phyloP scores from a whole-genome alignment of 2,888 invertebrate species.

The Oxycera nigricornis region DNA sequence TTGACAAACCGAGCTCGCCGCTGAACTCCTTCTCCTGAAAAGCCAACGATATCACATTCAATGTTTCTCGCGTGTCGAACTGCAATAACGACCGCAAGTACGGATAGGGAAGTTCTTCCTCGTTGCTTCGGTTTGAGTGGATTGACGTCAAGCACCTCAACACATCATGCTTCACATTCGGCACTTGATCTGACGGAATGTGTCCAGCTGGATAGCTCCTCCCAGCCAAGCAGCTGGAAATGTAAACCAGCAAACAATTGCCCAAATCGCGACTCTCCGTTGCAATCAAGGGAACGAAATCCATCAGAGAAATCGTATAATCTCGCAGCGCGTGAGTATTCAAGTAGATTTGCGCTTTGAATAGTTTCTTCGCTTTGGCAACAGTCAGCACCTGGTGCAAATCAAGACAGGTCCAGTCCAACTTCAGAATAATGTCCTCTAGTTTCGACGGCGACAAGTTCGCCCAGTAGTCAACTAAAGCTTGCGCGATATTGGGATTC shows the following conservation, averaged over 20 bases:
- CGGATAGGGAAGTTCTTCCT: constrained; percentile 72
- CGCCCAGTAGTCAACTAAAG: constrained; percentile 74
- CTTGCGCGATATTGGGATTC: constrained; percentile 75
- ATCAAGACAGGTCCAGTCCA: constrained; percentile 78
- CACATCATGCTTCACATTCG: constrained; percentile 76
- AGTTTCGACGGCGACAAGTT: constrained; percentile 68
- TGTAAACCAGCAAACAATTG: constrained; percentile 83
- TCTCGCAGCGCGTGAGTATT: constrained; percentile 80
- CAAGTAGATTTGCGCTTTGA: constrained; percentile 68
- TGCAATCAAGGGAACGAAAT: constrained; percentile 67
- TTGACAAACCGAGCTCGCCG: constrained; percentile 73
- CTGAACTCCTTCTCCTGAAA: constrained; percentile 83
- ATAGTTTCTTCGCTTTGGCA: constrained; percentile 57
- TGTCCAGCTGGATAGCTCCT: constrained; percentile 81
- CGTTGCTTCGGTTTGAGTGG: constrained; percentile 69
- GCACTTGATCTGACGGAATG: constrained; percentile 69
- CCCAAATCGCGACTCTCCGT: constrained; percentile 69
- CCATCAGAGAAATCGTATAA: constrained; percentile 76
- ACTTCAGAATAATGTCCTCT: constrained; percentile 74
- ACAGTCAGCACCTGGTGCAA: constrained; percentile 70
- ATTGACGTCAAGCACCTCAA: constrained; percentile 72
- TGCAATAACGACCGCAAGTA: constrained; percentile 76
- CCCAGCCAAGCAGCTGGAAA: constrained; percentile 87
- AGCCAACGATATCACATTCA: constrained; percentile 84
- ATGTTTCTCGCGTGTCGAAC: constrained; percentile 84